Conservation (phyloP, 2,888 invertebrate species). For the Rhingia rostrata region DNA sequence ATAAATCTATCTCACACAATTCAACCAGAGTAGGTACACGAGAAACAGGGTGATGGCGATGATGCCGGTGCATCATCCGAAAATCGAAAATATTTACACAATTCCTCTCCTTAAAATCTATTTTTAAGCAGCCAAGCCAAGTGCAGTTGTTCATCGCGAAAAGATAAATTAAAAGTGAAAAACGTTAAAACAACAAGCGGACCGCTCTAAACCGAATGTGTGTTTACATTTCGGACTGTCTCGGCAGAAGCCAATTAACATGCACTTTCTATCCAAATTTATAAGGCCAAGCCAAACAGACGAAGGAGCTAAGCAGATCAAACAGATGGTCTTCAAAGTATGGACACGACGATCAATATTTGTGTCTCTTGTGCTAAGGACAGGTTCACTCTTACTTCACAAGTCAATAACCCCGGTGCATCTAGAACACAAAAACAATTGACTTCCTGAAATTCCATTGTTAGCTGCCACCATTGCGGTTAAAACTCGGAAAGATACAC, state of each 20-base stretch:
- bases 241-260: slow-evolving; percentile 62
- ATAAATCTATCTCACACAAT: slow-evolving; percentile 34
- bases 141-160: slow-evolving; percentile 61
- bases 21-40: slow-evolving; percentile 2
- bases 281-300: slow-evolving; percentile 33
- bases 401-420: slow-evolving; percentile 64
- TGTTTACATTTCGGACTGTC: slow-evolving; percentile 67
- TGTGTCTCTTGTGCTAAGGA: slow-evolving; percentile 52
- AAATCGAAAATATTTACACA: slow-evolving; percentile 40
- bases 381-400: slow-evolving; percentile 62
- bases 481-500: background rate
- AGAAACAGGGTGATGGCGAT: slow-evolving; percentile 25
- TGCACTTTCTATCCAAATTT: slow-evolving; percentile 51
- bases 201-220: slow-evolving; percentile 22
- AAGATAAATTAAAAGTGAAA: slow-evolving; percentile 46
- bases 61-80: slow-evolving; percentile 32
- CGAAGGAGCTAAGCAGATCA: background rate
- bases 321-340: slow-evolving; percentile 29
- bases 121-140: slow-evolving; percentile 54
- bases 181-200: slow-evolving; percentile 39
- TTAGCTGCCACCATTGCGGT: slow-evolving; percentile 12
- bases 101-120: slow-evolving; percentile 45
- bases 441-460: slow-evolving; percentile 62
- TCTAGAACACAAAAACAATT: slow-evolving; percentile 32
- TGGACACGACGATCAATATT: slow-evolving; percentile 8